These are phyloP conservation scores for Drosophila nr. medialis DNA, from an alignment of 2,888 invertebrate genomes.

Conservation along the genomic window DNA sequence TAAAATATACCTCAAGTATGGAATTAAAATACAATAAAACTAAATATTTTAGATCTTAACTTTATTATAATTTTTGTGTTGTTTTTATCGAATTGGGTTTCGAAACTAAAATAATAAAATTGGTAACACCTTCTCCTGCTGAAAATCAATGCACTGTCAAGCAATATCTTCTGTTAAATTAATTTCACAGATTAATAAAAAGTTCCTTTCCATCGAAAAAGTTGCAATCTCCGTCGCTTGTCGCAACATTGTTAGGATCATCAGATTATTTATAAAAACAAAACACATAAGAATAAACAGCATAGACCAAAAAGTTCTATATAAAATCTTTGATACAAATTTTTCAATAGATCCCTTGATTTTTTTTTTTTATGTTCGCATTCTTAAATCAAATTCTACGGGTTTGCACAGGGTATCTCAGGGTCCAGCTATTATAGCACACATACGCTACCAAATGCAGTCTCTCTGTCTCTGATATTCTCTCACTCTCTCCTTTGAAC, in stretches of 20 bases:
- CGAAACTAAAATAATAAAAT: not conserved
- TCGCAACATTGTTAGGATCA: not conserved
- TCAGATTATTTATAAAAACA: not conserved
- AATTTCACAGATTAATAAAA: not conserved
- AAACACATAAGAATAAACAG: not conserved
- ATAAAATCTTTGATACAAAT: not conserved
- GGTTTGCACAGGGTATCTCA: not conserved
- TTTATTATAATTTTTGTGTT: not conserved
- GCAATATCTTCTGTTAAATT: accelerated
- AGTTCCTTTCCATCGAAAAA: not conserved
- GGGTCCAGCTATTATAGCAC: not conserved
- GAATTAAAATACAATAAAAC: not conserved
- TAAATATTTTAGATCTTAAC: not conserved
- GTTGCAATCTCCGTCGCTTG: not conserved
- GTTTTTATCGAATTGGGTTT: not conserved
- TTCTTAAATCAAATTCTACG: not conserved
- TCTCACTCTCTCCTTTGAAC: not conserved
- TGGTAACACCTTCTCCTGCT: not conserved
- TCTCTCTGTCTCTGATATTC: not conserved
- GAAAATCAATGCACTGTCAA: not conserved
- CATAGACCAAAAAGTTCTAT: not conserved
- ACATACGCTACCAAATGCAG: not conserved
- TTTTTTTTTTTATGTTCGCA: not conserved
- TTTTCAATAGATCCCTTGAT: not conserved
- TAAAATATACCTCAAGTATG: not conserved